Evolutionary conservation across 1,140 invertebrate species (phyloP).

Genomic region (Brachionus rubens): DNA sequence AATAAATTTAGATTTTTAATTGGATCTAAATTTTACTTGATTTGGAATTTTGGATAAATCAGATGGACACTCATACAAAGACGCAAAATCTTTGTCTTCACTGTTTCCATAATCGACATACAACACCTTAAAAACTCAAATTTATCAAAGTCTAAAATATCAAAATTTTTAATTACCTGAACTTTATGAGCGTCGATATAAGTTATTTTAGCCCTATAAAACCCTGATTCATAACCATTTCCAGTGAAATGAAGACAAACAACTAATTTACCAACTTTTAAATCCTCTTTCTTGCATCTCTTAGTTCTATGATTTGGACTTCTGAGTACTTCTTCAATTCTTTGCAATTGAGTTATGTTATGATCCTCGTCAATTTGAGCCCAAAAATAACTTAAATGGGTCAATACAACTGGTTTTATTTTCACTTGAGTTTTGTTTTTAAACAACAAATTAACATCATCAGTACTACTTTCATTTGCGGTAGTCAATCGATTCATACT

Average conservation of each 20-base stretch:
- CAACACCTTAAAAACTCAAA: neutral
- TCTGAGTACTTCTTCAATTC: neutral
- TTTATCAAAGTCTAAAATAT: neutral
- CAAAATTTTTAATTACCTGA: neutral
- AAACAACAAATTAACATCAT: conserved; percentile 4
- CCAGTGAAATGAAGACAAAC: conserved; percentile 38
- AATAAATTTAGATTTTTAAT: neutral
- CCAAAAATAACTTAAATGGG: conserved; percentile 34
- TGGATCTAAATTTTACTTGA: neutral
- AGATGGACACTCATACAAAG: neutral
- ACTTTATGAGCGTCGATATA: neutral
- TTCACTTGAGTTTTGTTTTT: conserved; percentile 1
- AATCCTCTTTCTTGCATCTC: neutral
- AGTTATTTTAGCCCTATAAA: conserved; percentile 18
- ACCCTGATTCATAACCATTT: conserved; percentile 8
- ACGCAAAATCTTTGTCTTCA: conserved; percentile 23
- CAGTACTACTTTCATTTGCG: neutral
- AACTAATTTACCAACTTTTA: conserved; percentile 4
- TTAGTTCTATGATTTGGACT: neutral
- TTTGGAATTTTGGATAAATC: conserved; percentile 19
- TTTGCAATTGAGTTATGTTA: neutral
- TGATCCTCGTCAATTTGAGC: conserved; percentile 29
- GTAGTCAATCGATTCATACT: neutral
- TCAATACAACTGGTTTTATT: conserved; percentile 23
- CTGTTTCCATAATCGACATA: conserved; percentile 32